phyloP scores from a whole-genome alignment of 1,140 invertebrate species.

The Aphelinus atriplicis region DNA sequence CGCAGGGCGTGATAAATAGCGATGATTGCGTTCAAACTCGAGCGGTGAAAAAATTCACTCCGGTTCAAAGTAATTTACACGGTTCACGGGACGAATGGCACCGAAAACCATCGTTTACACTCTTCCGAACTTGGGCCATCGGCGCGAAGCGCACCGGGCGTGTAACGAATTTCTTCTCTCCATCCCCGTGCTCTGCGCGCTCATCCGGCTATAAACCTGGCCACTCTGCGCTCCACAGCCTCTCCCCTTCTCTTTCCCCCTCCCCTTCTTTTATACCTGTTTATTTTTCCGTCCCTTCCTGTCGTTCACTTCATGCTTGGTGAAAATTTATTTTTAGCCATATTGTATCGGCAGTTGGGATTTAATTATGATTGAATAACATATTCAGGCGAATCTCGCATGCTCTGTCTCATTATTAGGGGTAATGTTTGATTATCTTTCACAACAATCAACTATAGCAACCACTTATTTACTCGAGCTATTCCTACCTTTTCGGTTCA shows the following conservation, averaged over 20 bases:
- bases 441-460: too few species aligned
- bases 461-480: too few species aligned
- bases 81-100: constrained; percentile 4
- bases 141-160: background rate
- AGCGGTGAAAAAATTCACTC: constrained; percentile 24
- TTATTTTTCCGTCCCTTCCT: background rate
- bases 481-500: too few species aligned
- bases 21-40: constrained; percentile 3
- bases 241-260: background rate
- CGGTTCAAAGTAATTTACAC: constrained; percentile 29
- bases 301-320: too few species aligned
- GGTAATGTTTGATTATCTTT: too few species aligned
- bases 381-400: too few species aligned
- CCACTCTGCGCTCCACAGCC: background rate
- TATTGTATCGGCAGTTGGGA: too few species aligned
- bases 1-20: constrained; percentile 13
- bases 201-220: background rate
- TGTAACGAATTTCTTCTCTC: constrained; percentile 20
- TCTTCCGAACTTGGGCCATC: constrained; percentile 1
- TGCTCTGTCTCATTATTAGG: too few species aligned
- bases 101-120: constrained; percentile 23
- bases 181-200: background rate
- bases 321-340: too few species aligned
- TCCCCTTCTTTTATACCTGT: too few species aligned
- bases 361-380: too few species aligned